Evolutionary conservation across 2,888 invertebrate genomes (phyloP).

Genomic region (Melanostoma mellinum): DNA sequence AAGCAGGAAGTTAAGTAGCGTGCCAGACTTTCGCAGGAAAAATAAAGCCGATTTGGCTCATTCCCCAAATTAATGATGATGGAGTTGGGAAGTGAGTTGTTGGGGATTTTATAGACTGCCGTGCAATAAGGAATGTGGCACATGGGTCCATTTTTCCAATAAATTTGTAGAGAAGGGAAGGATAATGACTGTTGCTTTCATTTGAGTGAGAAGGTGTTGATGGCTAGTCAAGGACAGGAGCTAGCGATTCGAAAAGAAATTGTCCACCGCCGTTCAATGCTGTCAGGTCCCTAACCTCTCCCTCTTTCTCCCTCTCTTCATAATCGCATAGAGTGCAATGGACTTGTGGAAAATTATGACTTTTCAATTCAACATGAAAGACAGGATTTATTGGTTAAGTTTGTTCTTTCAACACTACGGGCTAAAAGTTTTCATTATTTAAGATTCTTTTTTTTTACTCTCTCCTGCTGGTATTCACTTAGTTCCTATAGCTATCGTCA

Average conservation of each 20-base stretch:
- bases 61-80: background rate
- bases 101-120: too few species aligned
- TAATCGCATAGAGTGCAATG: too few species aligned
- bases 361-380: slow-evolving; percentile 46
- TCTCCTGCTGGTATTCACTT: background rate
- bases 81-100: background rate
- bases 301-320: too few species aligned
- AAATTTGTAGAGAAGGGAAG: too few species aligned
- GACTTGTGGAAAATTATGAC: slow-evolving; percentile 22
- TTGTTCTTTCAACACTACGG: slow-evolving; percentile 51
- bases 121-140: too few species aligned
- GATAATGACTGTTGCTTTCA: too few species aligned
- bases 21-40: background rate
- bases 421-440: slow-evolving; percentile 67
- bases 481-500: slow-evolving; percentile 6
- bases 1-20: background rate
- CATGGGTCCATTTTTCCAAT: too few species aligned
- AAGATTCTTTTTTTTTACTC: background rate
- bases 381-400: slow-evolving; percentile 62
- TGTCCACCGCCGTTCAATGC: too few species aligned
- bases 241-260: too few species aligned
- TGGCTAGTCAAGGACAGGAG: too few species aligned
- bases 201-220: too few species aligned
- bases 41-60: background rate
- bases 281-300: too few species aligned